These are phyloP conservation scores for Atrichornis clamosus DNA, from an alignment of 2,113 vertebrate genomes.

Conservation along the genomic window DNA sequence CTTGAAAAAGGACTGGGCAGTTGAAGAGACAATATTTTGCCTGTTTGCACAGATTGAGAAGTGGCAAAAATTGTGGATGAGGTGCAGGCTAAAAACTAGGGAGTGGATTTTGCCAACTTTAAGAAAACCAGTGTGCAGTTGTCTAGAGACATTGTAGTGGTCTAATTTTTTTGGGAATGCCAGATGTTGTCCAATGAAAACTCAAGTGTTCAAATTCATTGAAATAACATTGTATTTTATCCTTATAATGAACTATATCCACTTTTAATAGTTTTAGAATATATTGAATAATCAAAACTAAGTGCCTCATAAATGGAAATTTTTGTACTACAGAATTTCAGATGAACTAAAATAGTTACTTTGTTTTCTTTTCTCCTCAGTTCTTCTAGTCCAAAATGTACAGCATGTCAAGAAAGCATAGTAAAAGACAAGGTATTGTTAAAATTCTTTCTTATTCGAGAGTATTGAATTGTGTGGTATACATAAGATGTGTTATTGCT, in stretches of 20 bases:
- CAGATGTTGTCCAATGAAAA: neutral
- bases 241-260: neutral
- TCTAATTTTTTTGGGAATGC: neutral
- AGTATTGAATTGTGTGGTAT: neutral
- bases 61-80: neutral
- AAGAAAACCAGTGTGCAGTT: neutral
- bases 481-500: neutral
- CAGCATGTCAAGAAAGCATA: conserved; percentile 80
- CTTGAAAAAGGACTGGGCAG: neutral
- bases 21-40: neutral
- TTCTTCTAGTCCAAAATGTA: conserved; percentile 75
- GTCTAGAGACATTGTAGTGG: neutral
- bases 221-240: neutral
- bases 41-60: neutral
- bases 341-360: neutral
- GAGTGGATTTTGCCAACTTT: neutral
- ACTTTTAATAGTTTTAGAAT: neutral
- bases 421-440: conserved; percentile 78
- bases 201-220: neutral
- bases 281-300: neutral
- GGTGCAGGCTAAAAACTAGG: neutral
- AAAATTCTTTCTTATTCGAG: neutral
- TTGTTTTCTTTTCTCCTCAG: conserved; percentile 62
- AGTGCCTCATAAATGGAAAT: neutral
- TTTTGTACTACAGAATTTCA: neutral